These are phyloP conservation scores for Frieseomelitta varia DNA, from an alignment of 1,140 invertebrate genomes.

Conservation along the genomic window DNA sequence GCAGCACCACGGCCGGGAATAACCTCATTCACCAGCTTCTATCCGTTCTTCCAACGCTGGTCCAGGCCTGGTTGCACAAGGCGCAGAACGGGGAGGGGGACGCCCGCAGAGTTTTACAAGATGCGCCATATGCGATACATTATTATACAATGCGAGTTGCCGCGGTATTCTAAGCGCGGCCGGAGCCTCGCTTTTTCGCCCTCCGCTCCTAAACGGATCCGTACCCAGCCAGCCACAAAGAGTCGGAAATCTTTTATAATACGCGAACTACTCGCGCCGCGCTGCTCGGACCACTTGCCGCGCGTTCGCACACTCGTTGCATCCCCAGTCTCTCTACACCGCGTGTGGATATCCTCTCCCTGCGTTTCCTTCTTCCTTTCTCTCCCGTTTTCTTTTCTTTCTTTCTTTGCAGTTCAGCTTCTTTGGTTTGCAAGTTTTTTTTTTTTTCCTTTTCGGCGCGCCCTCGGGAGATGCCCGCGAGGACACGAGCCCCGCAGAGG, in stretches of 20 bases:
- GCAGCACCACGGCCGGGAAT: constrained; percentile 71
- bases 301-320: constrained; percentile 78
- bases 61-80: constrained; percentile 27
- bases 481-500: constrained; percentile 30
- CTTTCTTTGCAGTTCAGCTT: constrained; percentile 17
- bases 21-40: constrained; percentile 77
- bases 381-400: constrained; percentile 29
- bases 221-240: constrained; percentile 71
- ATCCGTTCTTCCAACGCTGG: constrained; percentile 47
- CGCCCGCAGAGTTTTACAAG: constrained; percentile 81
- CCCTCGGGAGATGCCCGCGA: constrained; percentile 31
- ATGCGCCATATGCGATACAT: constrained; percentile 81
- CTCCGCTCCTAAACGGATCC: constrained; percentile 36
- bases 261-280: constrained; percentile 34
- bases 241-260: constrained; percentile 80
- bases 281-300: constrained; percentile 75
- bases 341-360: constrained; percentile 63
- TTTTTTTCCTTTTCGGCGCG: constrained; percentile 5
- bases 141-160: constrained; percentile 77
- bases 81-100: constrained; percentile 38
- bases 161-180: constrained; percentile 67
- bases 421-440: neutral
- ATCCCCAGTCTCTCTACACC: constrained; percentile 38
- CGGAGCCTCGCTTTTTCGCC: constrained; percentile 7
- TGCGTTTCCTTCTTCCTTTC: constrained; percentile 21